phyloP scores from a whole-genome alignment of 2,888 invertebrate species.

The Drosophila affinis region DNA sequence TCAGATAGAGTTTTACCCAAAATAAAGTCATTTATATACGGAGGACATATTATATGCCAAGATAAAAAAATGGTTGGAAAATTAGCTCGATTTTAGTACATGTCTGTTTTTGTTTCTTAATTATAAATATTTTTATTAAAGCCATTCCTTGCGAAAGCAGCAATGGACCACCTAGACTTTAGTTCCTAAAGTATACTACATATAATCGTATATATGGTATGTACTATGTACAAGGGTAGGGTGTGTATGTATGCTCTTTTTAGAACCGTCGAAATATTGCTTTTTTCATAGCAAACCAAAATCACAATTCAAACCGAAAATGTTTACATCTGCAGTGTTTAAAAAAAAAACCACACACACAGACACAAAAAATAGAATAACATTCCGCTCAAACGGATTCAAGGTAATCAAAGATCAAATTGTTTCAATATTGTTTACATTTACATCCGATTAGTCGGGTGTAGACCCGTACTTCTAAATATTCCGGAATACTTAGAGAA shows the following conservation, averaged over 20 bases:
- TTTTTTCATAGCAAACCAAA: background rate
- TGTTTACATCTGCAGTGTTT: constrained; percentile 25
- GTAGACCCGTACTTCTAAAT: no score
- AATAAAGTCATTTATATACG: no score
- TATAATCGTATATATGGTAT: no score
- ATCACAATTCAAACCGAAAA: background rate
- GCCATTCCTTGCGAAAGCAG: no score
- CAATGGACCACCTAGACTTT: no score
- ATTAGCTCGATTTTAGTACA: no score
- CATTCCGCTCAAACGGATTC: constrained; percentile 21
- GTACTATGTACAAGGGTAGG: no score
- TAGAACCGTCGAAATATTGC: background rate
- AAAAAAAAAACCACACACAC: background rate
- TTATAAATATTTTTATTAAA: no score
- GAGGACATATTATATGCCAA: no score
- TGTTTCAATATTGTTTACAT: constrained; percentile 25
- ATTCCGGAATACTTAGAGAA: background rate
- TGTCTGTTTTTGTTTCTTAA: no score
- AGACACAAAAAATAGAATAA: background rate
- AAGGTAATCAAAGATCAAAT: constrained; percentile 41
- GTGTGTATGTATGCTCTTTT: background rate
- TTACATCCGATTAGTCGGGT: constrained; percentile 25
- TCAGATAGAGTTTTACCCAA: no score
- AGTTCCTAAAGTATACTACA: no score
- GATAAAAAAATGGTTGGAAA: background rate